Base-by-base conservation (phyloP, 2,888 invertebrate species). In the Conops quadrifasciatus region DNA sequence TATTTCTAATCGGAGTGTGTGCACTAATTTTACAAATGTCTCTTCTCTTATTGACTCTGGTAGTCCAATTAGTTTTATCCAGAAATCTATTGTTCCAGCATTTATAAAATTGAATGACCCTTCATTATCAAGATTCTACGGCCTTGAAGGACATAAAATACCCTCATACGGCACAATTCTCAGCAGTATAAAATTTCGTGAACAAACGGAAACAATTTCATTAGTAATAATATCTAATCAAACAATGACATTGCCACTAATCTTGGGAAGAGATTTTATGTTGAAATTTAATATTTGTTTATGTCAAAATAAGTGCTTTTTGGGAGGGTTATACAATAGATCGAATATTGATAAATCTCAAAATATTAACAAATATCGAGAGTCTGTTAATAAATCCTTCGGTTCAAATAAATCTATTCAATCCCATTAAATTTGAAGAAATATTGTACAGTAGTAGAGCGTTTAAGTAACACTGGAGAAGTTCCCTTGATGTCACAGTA, bases 11-110 rank as follows among this genome's bases (percentile, higher is more conserved):
- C 1, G 28, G 19, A 30, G 5, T 19, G 9, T 16, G 16, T 60
- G 60, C 60, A 60, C 60, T 30, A n/a, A 60, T 2, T 60, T 60
- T 43, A 36, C 24, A 30, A 30, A 36, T 60, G 4, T 63, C 21
- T 45, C 36, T 47, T 63, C 63, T 47, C 21, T 63, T 9, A 15
- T 63, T 47, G 63, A 63, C 21, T 70, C 72, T 5, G 59, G 72
- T 43, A 72, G 64, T 47, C 65, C 72, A 21, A 72, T 71, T 71
- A 71, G 65, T 47, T 15, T 71, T 1, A 71, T 73, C 19, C 56
- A 63, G 15, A 47, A 51, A 26, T 73, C 70, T 43, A 69, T 36
- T 49, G 59, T 70, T 24, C 67, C 70, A 43, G 24, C 2, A 15
- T 66, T 56, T 30, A 24, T 72, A 15, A 60, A 13, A 62, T 16